These are phyloP conservation scores for Phaethon lepturus DNA, from an alignment of 2,113 vertebrate genomes.

Conservation along the genomic window DNA sequence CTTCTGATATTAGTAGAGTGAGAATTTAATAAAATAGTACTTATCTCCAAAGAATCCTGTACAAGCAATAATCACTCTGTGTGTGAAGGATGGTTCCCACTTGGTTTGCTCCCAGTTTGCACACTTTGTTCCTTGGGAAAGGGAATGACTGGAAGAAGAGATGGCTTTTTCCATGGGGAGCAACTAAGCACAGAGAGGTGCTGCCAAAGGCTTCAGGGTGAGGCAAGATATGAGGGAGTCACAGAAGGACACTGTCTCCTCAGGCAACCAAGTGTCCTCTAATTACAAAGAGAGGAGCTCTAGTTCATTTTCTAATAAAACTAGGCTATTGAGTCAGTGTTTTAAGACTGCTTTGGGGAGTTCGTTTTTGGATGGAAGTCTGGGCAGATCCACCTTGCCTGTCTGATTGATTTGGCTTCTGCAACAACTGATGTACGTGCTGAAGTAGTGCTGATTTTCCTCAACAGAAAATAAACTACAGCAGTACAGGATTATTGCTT, in stretches of 20 bases:
- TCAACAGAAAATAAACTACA: not conserved
- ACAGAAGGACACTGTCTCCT: not conserved
- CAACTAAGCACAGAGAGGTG: not conserved
- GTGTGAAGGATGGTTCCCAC: not conserved
- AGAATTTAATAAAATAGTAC: constrained; percentile 49
- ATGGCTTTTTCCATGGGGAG: not conserved
- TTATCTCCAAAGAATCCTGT: not conserved
- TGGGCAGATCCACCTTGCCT: not conserved
- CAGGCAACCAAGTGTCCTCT: not conserved
- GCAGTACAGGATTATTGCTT: not conserved
- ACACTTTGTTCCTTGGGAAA: not conserved
- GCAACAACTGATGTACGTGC: not conserved
- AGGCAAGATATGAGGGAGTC: not conserved
- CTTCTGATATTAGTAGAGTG: not conserved
- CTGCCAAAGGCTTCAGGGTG: not conserved
- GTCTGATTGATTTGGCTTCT: not conserved
- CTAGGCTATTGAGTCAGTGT: not conserved
- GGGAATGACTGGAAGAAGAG: not conserved
- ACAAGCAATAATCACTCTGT: not conserved
- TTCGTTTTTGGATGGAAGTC: not conserved
- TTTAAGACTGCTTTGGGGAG: not conserved
- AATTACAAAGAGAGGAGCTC: not conserved
- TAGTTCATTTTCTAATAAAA: not conserved
- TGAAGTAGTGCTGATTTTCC: not conserved
- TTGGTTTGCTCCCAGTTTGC: not conserved